Base-by-base conservation (phyloP, 2,888 invertebrate species). In the Agrochola macilenta region DNA sequence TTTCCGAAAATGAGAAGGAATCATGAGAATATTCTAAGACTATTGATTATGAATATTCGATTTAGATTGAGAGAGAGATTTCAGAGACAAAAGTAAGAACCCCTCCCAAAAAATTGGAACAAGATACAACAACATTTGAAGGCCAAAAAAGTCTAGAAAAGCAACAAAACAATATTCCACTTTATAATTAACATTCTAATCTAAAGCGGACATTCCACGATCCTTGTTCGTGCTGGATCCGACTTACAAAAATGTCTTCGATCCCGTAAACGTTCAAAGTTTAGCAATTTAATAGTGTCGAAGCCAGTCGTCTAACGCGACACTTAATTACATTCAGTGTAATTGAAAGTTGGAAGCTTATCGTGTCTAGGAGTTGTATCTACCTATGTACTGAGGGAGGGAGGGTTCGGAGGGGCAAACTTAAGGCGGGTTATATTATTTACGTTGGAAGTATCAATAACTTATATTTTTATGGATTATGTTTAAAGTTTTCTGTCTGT, bases 341-440 rank as follows among this genome's bases (percentile, higher is more conserved):
- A 95, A 95, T 95, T 95, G 95, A 96, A 95, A 95, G 93, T 95
- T 95, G 78, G 86, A 74, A 90, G 89, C 91, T 91, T 91, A 92
- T 92, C 91, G 91, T 89, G 92, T 91, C 92, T 92, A 90, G 87
- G 78, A 89, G 84, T 81, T 88, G 86, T 85, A 85, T 88, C 85
- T 73, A 83, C 72, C 83, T 87, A 85, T 57, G 23, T 81, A 75
- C 35, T 52, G 43, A 35, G 68, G 35, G 49, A n/a, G 58, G 76
- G 78, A 78, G 76, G 79, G 81, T 79, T 82, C 60, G 76, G 54
- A 74, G 76, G 60, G 70, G 74, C 26, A 57, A 83, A 74, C 78
- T 76, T 60, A 70, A 26, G 35, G 71, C 69, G 69, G 77, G 77
- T 77, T 87, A 82, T 82, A 76, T 76, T 85, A 87, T 82, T 81